phyloP scores from a whole-genome alignment of 2,888 invertebrate genomes.

The Diadegma fenestrale region DNA sequence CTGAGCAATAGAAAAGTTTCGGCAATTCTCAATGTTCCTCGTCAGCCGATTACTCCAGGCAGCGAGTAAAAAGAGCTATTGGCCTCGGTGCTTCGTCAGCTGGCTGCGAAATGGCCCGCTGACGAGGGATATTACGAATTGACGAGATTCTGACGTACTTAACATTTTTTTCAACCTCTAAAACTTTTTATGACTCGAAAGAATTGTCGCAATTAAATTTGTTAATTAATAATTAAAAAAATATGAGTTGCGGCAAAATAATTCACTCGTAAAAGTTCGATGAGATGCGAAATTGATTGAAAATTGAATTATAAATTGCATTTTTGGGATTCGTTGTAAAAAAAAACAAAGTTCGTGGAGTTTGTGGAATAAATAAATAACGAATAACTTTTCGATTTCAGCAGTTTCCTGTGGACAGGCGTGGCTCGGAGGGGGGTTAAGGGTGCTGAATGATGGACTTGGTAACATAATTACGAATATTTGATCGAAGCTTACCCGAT shows the following conservation, averaged over 20 bases:
- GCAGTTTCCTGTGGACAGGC: no score
- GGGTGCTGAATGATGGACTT: not conserved
- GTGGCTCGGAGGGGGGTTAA: not conserved
- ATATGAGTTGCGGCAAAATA: not conserved
- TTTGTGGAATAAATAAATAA: no score
- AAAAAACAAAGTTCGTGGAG: no score
- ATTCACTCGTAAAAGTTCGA: not conserved
- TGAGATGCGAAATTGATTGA: not conserved
- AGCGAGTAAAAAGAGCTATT: not conserved
- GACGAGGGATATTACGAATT: not conserved
- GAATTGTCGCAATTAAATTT: not conserved
- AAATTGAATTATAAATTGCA: not conserved
- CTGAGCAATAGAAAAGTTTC: not conserved
- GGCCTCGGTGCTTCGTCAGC: not conserved
- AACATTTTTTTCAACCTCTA: not conserved
- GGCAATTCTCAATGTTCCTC: not conserved
- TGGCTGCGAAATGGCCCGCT: not conserved
- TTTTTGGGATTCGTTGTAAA: not conserved
- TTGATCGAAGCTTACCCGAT: conserved; percentile 83
- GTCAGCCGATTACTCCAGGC: not conserved
- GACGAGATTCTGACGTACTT: not conserved
- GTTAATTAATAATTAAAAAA: not conserved
- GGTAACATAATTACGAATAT: not conserved
- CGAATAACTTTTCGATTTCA: no score
- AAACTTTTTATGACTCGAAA: not conserved